Base-by-base conservation (phyloP, 2,797 vertebrate genomes). In the Phylloscopus collybita region DNA sequence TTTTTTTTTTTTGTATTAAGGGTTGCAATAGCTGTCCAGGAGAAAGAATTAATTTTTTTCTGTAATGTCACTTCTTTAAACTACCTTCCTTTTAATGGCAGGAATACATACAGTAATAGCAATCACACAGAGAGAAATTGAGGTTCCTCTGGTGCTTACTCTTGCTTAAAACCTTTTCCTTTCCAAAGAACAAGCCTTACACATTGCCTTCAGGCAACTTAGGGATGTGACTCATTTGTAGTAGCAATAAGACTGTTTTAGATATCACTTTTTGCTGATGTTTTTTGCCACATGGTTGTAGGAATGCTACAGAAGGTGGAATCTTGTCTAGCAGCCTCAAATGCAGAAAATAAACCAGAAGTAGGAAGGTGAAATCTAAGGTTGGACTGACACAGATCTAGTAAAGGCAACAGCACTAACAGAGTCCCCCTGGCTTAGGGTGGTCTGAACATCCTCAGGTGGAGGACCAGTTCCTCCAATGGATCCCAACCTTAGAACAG, bases 351-450 rank as follows among this genome's bases (percentile, higher is more conserved):
- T 56, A 65, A 47, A 51, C 42, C 16, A 26, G 51, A 54, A 78
- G 29, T 12, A 21, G 17, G 44, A 80, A 80, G 21, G 11, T 64
- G 66, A 64, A 67, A 70, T 47, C 29, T 32, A 45, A 71, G 57
- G 34, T 7, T 47, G n/a, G 29, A 42, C 32, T 38, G 51, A 15
- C 6, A 18, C 12, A 74, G 19, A 17, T 25, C 23, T 62, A 34
- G 9, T 42, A 47, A 69, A 86, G 18, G 16, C 47, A 60, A 26
- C 4, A 29, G n/a, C 34, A 73, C 14, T 32, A 57, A 20, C 1
- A 7, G 12, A 3, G 3, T 34, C 1, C 5, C 3, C 14, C 6
- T 0, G 4, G 8, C 19, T 67, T 74, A 36, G 29, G 26, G 40
- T 75, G 8, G 4, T 57, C 54, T 53, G 42, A 87, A 32, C 59